Evolutionary conservation across 2,888 invertebrate genomes (phyloP).

Genomic region (Punctoribates punctum): DNA sequence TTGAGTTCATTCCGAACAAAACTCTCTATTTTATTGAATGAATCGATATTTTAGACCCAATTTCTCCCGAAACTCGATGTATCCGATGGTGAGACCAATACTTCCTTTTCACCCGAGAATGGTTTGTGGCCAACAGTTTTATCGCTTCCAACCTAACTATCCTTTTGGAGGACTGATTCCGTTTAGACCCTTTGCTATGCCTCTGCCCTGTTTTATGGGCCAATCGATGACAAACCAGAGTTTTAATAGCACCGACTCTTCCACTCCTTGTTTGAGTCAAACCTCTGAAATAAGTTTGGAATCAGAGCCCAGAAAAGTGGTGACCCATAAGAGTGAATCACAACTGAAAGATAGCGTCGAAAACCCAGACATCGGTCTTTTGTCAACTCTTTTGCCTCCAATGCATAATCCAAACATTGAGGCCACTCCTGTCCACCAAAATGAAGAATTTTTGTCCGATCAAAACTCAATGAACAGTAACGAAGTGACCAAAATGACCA

Average conservation of each 20-base stretch:
- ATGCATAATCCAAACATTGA: constrained; percentile 12
- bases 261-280: neutral
- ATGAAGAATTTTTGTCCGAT: neutral
- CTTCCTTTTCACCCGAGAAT: neutral
- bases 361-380: neutral
- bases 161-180: constrained; percentile 1
- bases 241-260: too few relatives aligned
- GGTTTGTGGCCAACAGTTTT: neutral
- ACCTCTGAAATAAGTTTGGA: neutral
- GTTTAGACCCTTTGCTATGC: neutral
- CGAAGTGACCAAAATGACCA: too few relatives aligned
- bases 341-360: neutral
- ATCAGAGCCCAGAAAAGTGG: neutral
- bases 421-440: neutral
- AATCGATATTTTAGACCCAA: neutral
- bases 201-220: too few relatives aligned
- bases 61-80: neutral
- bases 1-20: neutral
- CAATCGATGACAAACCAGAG: too few relatives aligned
- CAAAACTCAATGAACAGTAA: too few relatives aligned
- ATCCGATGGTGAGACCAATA: constrained; percentile 15
- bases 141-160: neutral
- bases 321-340: neutral
- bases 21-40: neutral
- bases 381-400: neutral